A percentile compares a stretch with the other conserved stretches of the same genome.
Conservation (phyloP, 2,888 invertebrate genomes). For the Baccha elongata region DNA sequence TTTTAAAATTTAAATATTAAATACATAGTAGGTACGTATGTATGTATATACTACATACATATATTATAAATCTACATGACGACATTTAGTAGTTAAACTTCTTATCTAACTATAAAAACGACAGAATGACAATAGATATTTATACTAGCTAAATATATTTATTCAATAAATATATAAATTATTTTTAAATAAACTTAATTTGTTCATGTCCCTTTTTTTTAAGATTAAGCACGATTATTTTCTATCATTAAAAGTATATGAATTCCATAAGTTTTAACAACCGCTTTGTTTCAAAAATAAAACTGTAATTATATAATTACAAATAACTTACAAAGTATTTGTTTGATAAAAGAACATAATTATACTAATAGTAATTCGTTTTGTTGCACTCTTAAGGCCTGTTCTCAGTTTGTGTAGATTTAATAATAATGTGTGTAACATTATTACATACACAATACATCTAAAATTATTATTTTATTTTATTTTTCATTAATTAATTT, state of each 20-base stretch:
- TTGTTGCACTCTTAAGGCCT: constrained; percentile 71
- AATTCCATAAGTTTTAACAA: constrained; percentile 73
- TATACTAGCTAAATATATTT: constrained; percentile 36
- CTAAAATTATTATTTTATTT: constrained; percentile 11
- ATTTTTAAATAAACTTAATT: constrained; percentile 1
- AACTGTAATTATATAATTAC: background rate
- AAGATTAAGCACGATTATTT: constrained; percentile 31
- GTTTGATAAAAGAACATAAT: constrained; percentile 51
- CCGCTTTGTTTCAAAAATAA: constrained; percentile 46
- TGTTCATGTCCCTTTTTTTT: background rate
- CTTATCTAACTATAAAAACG: constrained; percentile 7
- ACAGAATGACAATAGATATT: constrained; percentile 7
- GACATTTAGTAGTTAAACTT: constrained; percentile 16
- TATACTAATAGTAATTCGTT: constrained; percentile 30
- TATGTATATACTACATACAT: no score
- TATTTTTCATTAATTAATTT: background rate
- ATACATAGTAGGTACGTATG: no score
- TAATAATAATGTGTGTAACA: no score
- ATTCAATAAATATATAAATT: background rate
- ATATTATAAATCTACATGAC: constrained; percentile 47
- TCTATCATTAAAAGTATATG: constrained; percentile 34
- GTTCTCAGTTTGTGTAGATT: constrained; percentile 48
- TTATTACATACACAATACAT: constrained; percentile 69
- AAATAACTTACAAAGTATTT: constrained; percentile 31
- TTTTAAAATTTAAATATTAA: constrained; percentile 15